Evolutionary conservation across 2,797 vertebrate species (phyloP), one percentile per base, ranked within the genome.

Genomic region (Cephalopachus bancanus): DNA sequence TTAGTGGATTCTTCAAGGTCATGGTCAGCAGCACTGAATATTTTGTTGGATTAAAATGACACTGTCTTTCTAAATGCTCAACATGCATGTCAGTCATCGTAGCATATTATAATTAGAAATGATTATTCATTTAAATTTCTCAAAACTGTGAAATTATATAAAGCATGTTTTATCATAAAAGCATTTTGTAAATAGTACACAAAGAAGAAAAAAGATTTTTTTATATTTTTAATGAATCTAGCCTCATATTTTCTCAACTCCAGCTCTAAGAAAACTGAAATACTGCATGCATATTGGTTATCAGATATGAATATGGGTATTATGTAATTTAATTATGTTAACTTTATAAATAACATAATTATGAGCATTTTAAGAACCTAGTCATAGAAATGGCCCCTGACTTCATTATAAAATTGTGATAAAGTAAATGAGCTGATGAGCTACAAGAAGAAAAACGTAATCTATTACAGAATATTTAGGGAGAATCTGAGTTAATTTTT

Each of bases 1-100:
- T 95, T 91, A 95, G 28, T 91, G 59, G 94, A 89, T 94, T 88
- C 80, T 90, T 59, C 93, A 97, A 90, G 71, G 67, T 85, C 75
- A 91, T 49, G 16, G 8, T 90, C 9, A 7, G 14, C 83, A 90
- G 20, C 14, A 60, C 5, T 89, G 33, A 81, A 83, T 92, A 95
- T 92, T 95, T 87, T 95, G 16, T 89, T 79, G 86, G 67, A 84
- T 75, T 78, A 33, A 62, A 89, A 95, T 91, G 89, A 75, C 33
- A 72, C 9, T 72, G 7, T 30, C 37, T 97, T 79, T 87, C 62
- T 88, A 62, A 94, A 86, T 93, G 89, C 30, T 83, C 53, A 92
- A 78, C 24, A 51, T 80, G 9, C 24, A 67, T 94, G 71, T 86
- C 81, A 83, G 19, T 94, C 89, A 89, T 19, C 5, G 55, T 86